phyloP scores from a whole-genome alignment of 2,113 vertebrate genomes.

The Heptranchias perlo region DNA sequence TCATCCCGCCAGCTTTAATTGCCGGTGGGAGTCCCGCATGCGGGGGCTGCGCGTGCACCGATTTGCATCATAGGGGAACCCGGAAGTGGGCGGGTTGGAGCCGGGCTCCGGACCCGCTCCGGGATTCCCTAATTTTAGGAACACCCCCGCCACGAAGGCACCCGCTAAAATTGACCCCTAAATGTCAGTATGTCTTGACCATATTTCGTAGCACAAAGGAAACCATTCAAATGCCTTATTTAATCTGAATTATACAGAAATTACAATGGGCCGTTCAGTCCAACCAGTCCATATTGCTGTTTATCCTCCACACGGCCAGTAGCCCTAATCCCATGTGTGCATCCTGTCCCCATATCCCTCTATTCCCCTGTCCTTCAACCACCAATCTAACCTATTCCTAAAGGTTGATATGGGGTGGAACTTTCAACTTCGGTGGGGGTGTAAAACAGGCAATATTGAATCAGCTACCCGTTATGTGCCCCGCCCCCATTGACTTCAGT shows the following conservation, averaged over 20 bases:
- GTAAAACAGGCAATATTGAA: not conserved
- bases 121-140: too few relatives aligned
- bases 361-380: not conserved
- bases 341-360: not conserved
- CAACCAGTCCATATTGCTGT: not conserved
- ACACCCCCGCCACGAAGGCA: too few relatives aligned
- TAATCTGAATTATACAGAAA: not conserved
- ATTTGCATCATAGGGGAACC: too few relatives aligned
- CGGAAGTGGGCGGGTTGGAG: too few relatives aligned
- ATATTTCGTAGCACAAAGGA: not conserved
- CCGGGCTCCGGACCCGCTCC: too few relatives aligned
- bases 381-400: not conserved
- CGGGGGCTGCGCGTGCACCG: too few relatives aligned
- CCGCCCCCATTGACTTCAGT: not conserved
- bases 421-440: not conserved
- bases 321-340: not conserved
- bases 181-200: too few relatives aligned
- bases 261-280: not conserved
- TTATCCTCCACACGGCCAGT: not conserved
- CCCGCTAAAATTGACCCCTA: too few relatives aligned
- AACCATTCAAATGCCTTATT: not conserved
- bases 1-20: too few relatives aligned
- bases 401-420: not conserved
- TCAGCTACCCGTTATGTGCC: not conserved
- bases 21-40: too few relatives aligned